Evolutionary conservation across 2,888 invertebrate genomes (phyloP).

Genomic region (Drosophila algonquin): DNA sequence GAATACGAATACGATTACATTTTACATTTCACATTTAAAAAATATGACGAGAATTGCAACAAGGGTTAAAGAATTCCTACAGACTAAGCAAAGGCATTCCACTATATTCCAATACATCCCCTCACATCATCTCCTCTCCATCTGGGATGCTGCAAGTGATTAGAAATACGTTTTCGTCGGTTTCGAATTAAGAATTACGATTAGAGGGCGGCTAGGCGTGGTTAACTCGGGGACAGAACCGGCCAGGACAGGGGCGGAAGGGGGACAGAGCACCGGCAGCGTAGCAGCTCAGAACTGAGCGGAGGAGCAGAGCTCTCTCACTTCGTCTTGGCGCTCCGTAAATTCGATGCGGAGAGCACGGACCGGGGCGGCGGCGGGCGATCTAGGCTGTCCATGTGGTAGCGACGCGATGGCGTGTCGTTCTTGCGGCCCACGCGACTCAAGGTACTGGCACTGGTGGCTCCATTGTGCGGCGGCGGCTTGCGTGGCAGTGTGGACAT

Average conservation of each 20-base stretch:
- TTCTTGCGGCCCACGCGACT: slow-evolving; percentile 75
- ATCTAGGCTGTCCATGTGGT: slow-evolving; percentile 76
- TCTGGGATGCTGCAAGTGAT: slow-evolving; percentile 18
- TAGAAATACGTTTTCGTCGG: slow-evolving; percentile 34
- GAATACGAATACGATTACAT: slow-evolving; percentile 45
- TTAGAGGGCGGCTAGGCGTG: slow-evolving; percentile 23
- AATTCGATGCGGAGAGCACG: slow-evolving; percentile 80
- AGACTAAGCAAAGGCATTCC: slow-evolving; percentile 21
- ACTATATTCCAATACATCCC: neutral
- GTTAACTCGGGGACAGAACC: neutral
- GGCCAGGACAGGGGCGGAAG: neutral
- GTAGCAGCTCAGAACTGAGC: neutral
- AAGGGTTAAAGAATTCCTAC: slow-evolving; percentile 63
- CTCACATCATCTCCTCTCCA: slow-evolving; percentile 9
- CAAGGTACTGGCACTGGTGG: slow-evolving; percentile 76
- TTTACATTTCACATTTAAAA: slow-evolving; percentile 69
- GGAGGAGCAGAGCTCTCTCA: slow-evolving; percentile 26
- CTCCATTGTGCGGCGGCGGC: slow-evolving; percentile 70
- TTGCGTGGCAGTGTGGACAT: slow-evolving; percentile 82
- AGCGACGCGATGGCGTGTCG: slow-evolving; percentile 68
- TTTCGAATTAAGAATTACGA: slow-evolving; percentile 29
- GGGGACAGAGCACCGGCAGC: slow-evolving; percentile 28
- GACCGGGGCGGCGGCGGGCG: slow-evolving; percentile 79
- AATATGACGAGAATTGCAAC: slow-evolving; percentile 78
- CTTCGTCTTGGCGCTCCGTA: slow-evolving; percentile 70